Conservation (phyloP, 2,797 vertebrate genomes). For the Pempheris klunzingeri region DNA sequence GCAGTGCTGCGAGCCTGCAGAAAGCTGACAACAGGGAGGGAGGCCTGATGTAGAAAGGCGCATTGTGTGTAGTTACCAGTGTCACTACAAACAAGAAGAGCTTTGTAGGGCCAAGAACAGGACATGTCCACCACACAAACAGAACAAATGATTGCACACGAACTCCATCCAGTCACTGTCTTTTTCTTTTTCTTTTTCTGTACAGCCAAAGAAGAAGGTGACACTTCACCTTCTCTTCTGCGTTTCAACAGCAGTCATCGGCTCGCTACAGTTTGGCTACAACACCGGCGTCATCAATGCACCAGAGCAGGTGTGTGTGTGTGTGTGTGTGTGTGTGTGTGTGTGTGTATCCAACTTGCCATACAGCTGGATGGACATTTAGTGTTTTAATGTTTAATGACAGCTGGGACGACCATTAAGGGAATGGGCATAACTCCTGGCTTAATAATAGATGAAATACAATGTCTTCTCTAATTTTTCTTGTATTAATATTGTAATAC, state of each 20-base stretch:
- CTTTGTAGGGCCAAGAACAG: constrained; percentile 74
- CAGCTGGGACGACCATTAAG: neutral
- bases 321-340: constrained; percentile 21
- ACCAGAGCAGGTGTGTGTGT: constrained; percentile 86
- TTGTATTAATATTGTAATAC: constrained; percentile 7
- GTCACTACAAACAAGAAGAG: constrained; percentile 74
- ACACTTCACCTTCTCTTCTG: constrained; percentile 88
- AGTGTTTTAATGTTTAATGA: constrained; percentile 14
- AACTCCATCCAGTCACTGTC: constrained; percentile 65
- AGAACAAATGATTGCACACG: constrained; percentile 67
- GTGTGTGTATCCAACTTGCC: neutral
- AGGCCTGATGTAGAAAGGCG: constrained; percentile 70
- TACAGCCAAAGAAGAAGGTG: constrained; percentile 84
- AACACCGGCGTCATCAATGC: constrained; percentile 97
- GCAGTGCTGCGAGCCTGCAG: constrained; percentile 19
- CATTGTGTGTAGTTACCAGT: constrained; percentile 75
- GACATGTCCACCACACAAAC: constrained; percentile 49
- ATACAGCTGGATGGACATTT: neutral
- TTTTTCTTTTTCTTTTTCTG: constrained; percentile 37
- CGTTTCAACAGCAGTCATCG: constrained; percentile 88
- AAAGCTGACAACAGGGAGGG: constrained; percentile 38
- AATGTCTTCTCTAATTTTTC: neutral
- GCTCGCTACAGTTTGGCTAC: constrained; percentile 95
- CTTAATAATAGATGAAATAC: constrained; percentile 23
- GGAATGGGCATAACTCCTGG: neutral